phyloP scores from a whole-genome alignment of 2,888 invertebrate genomes.

The Lepidocyrtoides sp. region DNA sequence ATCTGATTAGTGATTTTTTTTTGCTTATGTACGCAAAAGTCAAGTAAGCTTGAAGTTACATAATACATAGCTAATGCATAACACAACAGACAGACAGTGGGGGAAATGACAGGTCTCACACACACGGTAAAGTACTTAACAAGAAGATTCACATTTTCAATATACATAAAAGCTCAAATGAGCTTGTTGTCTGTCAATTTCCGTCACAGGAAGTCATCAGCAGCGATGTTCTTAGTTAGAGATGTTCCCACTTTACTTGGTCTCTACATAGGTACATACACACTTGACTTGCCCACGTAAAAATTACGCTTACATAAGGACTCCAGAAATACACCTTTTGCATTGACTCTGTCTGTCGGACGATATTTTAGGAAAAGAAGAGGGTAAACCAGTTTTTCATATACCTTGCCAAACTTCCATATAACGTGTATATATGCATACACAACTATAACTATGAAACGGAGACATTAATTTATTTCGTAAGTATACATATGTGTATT shows the following conservation, averaged over 20 bases:
- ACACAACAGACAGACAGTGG: background rate
- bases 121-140: background rate
- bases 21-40: background rate
- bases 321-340: slow-evolving; percentile 27
- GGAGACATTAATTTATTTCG: slow-evolving; percentile 39
- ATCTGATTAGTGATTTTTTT: background rate
- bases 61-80: background rate
- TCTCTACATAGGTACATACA: background rate
- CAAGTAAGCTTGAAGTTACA: background rate
- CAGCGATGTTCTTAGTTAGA: slow-evolving; percentile 22
- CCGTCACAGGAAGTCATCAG: slow-evolving; percentile 76
- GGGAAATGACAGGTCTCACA: background rate
- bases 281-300: slow-evolving; percentile 39
- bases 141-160: slow-evolving; percentile 51
- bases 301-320: slow-evolving; percentile 20
- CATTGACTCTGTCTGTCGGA: background rate
- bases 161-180: slow-evolving; percentile 62
- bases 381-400: background rate
- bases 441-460: background rate
- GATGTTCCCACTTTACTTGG: background rate
- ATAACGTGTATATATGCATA: background rate
- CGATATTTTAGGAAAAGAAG: background rate
- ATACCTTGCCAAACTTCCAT: background rate
- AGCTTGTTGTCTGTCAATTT: slow-evolving; percentile 66
- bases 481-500: no score